phyloP scores from a whole-genome alignment of 2,888 invertebrate genomes.

The Morinoia aosen region DNA sequence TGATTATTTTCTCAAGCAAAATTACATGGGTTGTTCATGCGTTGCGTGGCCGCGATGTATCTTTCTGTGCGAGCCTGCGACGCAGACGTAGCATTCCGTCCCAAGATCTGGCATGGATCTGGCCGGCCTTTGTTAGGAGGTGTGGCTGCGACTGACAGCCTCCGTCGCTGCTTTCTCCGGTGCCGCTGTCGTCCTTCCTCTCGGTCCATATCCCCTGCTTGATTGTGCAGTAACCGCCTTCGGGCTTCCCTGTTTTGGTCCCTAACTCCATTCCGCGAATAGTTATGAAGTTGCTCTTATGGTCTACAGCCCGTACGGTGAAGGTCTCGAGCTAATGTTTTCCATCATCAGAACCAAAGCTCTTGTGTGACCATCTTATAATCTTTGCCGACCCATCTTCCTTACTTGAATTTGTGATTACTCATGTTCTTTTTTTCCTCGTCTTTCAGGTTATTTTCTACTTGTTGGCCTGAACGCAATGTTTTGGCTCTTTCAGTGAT shows the following conservation, averaged over 20 bases:
- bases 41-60: background rate
- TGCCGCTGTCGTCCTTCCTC: background rate
- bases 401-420: background rate
- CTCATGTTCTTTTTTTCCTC: background rate
- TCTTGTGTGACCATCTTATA: background rate
- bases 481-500: background rate
- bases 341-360: background rate
- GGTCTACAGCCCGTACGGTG: background rate
- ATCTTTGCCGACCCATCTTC: background rate
- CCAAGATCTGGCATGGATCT: background rate
- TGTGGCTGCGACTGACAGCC: constrained; percentile 28
- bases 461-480: background rate
- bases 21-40: background rate
- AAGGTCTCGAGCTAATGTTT: background rate
- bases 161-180: constrained; percentile 4
- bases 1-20: background rate
- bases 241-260: background rate
- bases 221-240: constrained; percentile 17
- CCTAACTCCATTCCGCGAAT: background rate
- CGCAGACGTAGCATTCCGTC: background rate
- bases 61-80: background rate
- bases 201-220: constrained; percentile 10
- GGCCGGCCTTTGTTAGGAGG: background rate
- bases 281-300: background rate
- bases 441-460: background rate